Conservation (phyloP, 2,113 vertebrate genomes). For the Hyperopisus bebe region DNA sequence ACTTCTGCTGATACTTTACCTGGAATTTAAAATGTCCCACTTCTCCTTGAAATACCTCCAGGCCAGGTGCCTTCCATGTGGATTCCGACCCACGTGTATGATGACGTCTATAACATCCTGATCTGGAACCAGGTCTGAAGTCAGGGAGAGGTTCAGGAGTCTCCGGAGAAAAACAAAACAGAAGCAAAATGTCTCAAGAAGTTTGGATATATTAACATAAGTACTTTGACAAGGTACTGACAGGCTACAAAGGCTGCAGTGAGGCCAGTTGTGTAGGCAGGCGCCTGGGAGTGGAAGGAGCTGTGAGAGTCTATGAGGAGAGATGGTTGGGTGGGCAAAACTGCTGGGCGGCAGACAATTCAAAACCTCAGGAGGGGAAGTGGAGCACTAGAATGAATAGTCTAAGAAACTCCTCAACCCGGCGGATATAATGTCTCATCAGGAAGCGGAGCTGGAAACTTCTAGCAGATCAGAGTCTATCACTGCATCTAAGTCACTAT, state of each 20-base stretch:
- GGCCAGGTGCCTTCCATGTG: slow-evolving; percentile 86
- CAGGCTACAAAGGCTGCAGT: not conserved
- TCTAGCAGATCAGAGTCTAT: not conserved
- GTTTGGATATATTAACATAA: not conserved
- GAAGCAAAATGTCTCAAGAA: not conserved
- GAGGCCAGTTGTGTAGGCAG: not conserved
- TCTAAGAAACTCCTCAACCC: not conserved
- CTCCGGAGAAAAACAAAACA: slow-evolving; percentile 43
- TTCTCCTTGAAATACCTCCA: slow-evolving; percentile 95
- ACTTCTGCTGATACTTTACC: slow-evolving; percentile 57
- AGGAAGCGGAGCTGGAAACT: not conserved
- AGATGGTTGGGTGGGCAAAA: not conserved
- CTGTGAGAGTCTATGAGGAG: not conserved
- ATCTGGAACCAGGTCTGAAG: slow-evolving; percentile 88
- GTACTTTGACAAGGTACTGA: not conserved
- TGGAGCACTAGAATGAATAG: not conserved
- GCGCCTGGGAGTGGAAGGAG: not conserved
- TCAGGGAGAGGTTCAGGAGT: slow-evolving; percentile 89
- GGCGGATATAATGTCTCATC: not conserved
- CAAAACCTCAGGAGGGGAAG: not conserved
- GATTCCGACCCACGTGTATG: slow-evolving; percentile 88
- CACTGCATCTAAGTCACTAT: not conserved
- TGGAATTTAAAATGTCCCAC: slow-evolving; percentile 88
- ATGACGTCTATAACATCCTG: slow-evolving; percentile 96
- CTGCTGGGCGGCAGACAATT: not conserved